These are phyloP conservation scores for Centropristis striata DNA, from an alignment of 2,113 vertebrate genomes.

Conservation along the genomic window DNA sequence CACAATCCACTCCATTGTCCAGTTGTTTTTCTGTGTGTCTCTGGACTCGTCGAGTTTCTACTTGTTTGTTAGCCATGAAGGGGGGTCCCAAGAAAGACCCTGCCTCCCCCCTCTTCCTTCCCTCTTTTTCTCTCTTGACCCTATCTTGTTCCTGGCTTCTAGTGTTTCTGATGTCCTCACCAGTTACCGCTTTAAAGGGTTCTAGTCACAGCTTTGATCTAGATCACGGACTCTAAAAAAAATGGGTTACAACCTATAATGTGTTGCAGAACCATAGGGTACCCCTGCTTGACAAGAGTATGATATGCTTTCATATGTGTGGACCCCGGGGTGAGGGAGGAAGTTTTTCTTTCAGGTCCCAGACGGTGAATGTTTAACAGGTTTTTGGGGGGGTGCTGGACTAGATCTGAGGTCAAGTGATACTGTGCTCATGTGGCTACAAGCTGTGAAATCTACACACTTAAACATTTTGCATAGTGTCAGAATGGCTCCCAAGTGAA, in stretches of 20 bases:
- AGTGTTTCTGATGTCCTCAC: slow-evolving; percentile 42
- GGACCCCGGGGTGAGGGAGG: slow-evolving; percentile 40
- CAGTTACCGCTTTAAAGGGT: slow-evolving; percentile 28
- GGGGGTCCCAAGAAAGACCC: slow-evolving; percentile 48
- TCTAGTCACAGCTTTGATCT: slow-evolving; percentile 60
- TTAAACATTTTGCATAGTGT: not conserved
- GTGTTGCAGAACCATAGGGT: slow-evolving; percentile 55
- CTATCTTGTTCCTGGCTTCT: slow-evolving; percentile 50
- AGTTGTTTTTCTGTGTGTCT: slow-evolving; percentile 52
- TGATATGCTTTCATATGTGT: slow-evolving; percentile 54
- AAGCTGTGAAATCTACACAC: slow-evolving; percentile 19
- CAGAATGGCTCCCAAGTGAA: not conserved
- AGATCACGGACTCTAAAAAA: slow-evolving; percentile 35
- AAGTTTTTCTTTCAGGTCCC: slow-evolving; percentile 41
- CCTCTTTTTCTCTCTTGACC: slow-evolving; percentile 35
- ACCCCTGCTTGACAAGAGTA: slow-evolving; percentile 27
- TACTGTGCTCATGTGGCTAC: slow-evolving; percentile 2
- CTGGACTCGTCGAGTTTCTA: slow-evolving; percentile 54
- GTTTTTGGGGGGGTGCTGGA: slow-evolving; percentile 5
- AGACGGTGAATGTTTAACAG: slow-evolving; percentile 44
- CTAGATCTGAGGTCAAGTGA: slow-evolving; percentile 42
- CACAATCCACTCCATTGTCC: slow-evolving; percentile 77
- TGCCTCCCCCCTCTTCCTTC: not conserved
- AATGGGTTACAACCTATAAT: slow-evolving; percentile 52
- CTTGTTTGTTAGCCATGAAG: slow-evolving; percentile 68